These are phyloP conservation scores for Drosophila mulleri DNA, from an alignment of 2,888 invertebrate species.

Conservation along the genomic window DNA sequence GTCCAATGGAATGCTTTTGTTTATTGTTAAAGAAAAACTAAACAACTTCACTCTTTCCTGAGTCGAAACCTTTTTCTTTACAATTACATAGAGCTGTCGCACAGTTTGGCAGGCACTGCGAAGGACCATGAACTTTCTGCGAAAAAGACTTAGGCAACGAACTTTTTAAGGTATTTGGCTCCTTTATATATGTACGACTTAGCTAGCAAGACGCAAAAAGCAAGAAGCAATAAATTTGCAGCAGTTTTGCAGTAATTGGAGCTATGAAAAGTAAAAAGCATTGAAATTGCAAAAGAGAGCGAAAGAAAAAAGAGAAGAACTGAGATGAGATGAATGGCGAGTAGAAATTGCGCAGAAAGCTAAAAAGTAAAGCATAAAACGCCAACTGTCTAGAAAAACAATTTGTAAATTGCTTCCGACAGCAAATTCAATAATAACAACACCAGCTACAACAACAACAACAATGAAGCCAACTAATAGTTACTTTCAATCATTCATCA, in stretches of 20 bases:
- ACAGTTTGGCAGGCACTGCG: background rate
- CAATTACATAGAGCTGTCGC: conserved; percentile 21
- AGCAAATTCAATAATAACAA: conserved; percentile 73
- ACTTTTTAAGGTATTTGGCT: background rate
- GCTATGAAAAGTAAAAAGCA: conserved; percentile 43
- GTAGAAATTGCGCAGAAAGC: conserved; percentile 46
- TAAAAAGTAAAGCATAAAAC: conserved; percentile 49
- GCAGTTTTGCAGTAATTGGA: conserved; percentile 15
- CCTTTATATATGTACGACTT: background rate
- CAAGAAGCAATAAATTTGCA: conserved; percentile 20
- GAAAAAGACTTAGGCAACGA: conserved; percentile 22
- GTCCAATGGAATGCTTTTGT: conserved; percentile 25
- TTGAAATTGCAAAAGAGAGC: conserved; percentile 19
- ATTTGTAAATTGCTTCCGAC: conserved; percentile 81
- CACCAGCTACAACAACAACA: conserved; percentile 51
- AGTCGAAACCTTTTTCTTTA: conserved; percentile 3
- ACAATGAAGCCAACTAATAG: conserved; percentile 65
- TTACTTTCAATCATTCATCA: conserved; percentile 79
- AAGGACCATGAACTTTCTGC: background rate
- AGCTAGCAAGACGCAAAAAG: background rate
- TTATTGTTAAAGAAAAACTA: conserved; percentile 3
- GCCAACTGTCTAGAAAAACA: conserved; percentile 67
- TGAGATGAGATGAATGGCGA: conserved; percentile 16
- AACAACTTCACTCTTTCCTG: conserved; percentile 6
- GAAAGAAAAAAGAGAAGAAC: conserved; percentile 11